phyloP scores from a whole-genome alignment of 1,140 invertebrate species.

The Neodiprion pinetum region DNA sequence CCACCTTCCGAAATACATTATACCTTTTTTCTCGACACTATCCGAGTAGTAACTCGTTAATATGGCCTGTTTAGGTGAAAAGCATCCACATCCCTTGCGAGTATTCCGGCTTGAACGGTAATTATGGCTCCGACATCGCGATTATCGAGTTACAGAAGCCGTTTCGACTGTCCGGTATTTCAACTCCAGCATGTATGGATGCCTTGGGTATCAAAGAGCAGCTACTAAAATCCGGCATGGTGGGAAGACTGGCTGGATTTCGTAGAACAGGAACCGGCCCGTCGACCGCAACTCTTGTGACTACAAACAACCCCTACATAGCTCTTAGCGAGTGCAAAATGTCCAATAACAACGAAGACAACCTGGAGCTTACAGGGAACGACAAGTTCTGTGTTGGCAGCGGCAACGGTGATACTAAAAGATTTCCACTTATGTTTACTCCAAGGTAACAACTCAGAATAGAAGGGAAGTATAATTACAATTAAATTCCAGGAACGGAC shows the following conservation, averaged over 20 bases:
- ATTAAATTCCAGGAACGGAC: constrained; percentile 46
- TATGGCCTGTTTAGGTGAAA: constrained; percentile 45
- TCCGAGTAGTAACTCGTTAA: background rate
- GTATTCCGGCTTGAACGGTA: constrained; percentile 48
- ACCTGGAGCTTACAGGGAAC: constrained; percentile 40
- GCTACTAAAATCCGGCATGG: constrained; percentile 36
- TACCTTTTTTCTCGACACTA: constrained; percentile 36
- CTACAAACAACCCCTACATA: constrained; percentile 49
- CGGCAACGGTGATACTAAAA: constrained; percentile 44
- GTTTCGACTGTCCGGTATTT: constrained; percentile 42
- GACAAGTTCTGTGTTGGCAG: constrained; percentile 59
- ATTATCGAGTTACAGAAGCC: constrained; percentile 43
- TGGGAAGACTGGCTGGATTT: constrained; percentile 54
- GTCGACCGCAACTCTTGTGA: constrained; percentile 46
- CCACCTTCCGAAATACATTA: constrained; percentile 40
- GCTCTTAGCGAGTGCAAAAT: constrained; percentile 33
- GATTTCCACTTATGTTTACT: no score
- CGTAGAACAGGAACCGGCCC: constrained; percentile 44
- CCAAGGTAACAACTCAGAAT: no score
- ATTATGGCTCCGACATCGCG: constrained; percentile 48
- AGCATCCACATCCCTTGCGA: constrained; percentile 44
- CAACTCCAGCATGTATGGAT: constrained; percentile 53
- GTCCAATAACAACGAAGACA: constrained; percentile 24
- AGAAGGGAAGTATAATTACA: background rate
- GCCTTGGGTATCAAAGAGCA: constrained; percentile 27